Base-by-base conservation (phyloP, 2,113 vertebrate species). In the Phodopus roborovskii region DNA sequence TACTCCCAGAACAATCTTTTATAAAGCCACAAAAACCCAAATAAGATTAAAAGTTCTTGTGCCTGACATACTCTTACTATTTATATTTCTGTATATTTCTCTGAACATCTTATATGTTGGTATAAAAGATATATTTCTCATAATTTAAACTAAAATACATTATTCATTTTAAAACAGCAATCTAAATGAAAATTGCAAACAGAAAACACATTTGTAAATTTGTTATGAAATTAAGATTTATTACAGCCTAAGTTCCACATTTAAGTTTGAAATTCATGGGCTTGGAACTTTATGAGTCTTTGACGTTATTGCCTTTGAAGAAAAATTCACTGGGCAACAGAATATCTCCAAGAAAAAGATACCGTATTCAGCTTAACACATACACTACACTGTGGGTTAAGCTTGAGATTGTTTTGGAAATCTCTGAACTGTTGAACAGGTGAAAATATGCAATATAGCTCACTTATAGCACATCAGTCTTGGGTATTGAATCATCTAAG, bases 41-140 rank as follows among this genome's bases (percentile, higher is more conserved):
- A 97, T 81, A 96, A 82, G 97, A 96, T 95, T 97, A 73, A 60
- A 95, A 97, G 56, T 97, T 97, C 83, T 92, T 96, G 79, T 42
- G 70, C 36, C 66, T 94, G 84, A 95, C 97, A 96, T 83, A 95
- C 75, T 94, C 87, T 87, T 90, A 96, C 50, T 94, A 88, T 0
- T n/a, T n/a, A n/a, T n/a, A n/a, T n/a, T n/a, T n/a, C 86, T 96
- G 96, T 70, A 77, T 33, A 64, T 74, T 95, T 92, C n/a, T 95
- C n/a, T 91, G 39, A 62, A 73, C 6, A 91, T 84, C 50, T 24
- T 75, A 33, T 90, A 56, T 94, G 56, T 39, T 82, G 56, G 48
- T 66, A 94, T 70, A 94, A 97, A 85, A 88, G 71, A 88, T 28
- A 39, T 4, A 91, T 82, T 94, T 91, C 39, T 90, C 15, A 84